Conservation (phyloP, 2,113 vertebrate genomes). For the Oriolus oriolus region DNA sequence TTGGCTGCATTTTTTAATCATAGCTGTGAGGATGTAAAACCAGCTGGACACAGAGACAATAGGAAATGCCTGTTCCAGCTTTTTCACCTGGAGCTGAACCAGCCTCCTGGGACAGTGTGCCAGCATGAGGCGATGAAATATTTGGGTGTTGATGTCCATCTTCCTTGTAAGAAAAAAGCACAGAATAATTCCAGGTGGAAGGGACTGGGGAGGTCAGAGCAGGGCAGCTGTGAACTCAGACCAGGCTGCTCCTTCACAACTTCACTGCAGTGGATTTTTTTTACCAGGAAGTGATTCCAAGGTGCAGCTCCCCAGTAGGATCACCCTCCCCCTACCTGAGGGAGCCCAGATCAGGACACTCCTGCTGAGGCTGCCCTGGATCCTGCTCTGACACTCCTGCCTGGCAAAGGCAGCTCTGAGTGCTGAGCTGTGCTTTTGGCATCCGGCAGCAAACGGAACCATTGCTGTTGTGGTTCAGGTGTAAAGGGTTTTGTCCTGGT, state of each 20-base stretch:
- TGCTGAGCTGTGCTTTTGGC: neutral
- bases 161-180: neutral
- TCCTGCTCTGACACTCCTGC: neutral
- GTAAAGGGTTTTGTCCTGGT: neutral
- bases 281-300: neutral
- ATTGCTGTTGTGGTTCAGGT: neutral
- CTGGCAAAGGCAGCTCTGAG: neutral
- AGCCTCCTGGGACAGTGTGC: neutral
- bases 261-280: neutral
- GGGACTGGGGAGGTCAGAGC: neutral
- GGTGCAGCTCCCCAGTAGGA: neutral
- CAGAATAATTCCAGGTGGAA: neutral
- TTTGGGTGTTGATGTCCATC: neutral
- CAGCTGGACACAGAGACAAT: neutral
- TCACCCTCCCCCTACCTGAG: neutral
- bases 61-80: neutral
- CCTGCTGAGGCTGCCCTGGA: neutral
- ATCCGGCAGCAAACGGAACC: accelerated
- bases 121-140: accelerated
- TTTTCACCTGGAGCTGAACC: neutral
- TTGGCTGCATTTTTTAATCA: neutral
- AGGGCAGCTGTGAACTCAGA: neutral
- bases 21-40: neutral
- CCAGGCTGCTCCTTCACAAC: neutral
- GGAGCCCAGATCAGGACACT: neutral